Base-by-base conservation (phyloP, 2,113 vertebrate species). In the Microtus ochrogaster region DNA sequence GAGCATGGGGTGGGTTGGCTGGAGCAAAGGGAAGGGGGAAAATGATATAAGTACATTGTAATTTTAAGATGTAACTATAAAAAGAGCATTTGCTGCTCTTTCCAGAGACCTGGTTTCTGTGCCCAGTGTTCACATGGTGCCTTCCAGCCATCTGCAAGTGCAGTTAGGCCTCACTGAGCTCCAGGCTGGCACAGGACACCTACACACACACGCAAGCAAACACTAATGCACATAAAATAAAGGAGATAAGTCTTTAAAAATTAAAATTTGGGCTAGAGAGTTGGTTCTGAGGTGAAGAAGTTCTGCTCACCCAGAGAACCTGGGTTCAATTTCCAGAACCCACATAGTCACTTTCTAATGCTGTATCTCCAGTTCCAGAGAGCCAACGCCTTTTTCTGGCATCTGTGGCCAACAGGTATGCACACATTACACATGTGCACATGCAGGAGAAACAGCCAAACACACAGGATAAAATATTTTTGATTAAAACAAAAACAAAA, bases 171-270 rank as follows among this genome's bases (percentile, higher is more conserved):
- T 41, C 26, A 41, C 17, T 6, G 58, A 65, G n/a, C 13, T 4
- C 3, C 12, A 63, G n/a, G 13, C 39, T 41, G 28, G n/a, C 13
- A 9, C 5, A 26, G 1, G 12, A 26, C 19, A 2, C n/a, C 5
- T 41, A 17, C 65, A 84, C n/a, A 84, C 11, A 44, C 7, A 65
- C 19, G 8, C 14, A 65, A 65, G 16, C 14, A 63, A 84, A 19
- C 14, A 28, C 24, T 10, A 39, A n/a, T 39, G 24, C 2, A 41
- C 14, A 84, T 55, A 47, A 77, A 30, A 16, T 19, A 19, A 65
- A 39, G 61, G n/a, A 63, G 81, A 41, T 16, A 41, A 28, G 41
- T 63, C 26, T 63, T 17, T 41, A 28, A 83, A 83, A 63, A 28
- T 8, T 61, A 28, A 84, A 84, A 30, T 63, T 65, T 39, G 58